Base-by-base conservation (phyloP, 2,113 vertebrate genomes). In the Mustelus asterias region DNA sequence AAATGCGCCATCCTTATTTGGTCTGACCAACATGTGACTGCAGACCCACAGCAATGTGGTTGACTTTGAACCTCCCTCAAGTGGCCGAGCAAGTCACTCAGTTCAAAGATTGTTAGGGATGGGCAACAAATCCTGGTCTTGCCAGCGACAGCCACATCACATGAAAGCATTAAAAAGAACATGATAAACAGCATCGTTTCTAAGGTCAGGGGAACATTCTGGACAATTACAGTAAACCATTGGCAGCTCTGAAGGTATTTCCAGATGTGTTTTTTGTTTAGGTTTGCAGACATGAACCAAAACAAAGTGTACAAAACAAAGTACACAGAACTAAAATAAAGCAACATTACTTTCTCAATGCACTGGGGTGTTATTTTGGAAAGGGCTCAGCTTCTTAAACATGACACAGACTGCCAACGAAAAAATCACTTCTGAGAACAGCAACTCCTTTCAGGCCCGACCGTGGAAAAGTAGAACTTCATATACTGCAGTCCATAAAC, bases 211-310 rank as follows among this genome's bases (percentile, higher is more conserved):
- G 10, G 11, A 72, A 72, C 22, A 54, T 48, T 37, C 69, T 95
- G 94, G 24, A 22, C 29, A 95, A 54, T 72, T 48, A 69, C 44
- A 72, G 63, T 72, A 95, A 72, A 29, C 65, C 2, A 1, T 70
- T 95, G 69, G 94, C 94, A 95, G 67, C 13, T 95, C n/a, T 94
- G n/a, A 37, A 94, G 63, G 20, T 8, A 22, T 72, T 33, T 95
- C 37, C 67, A 95, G 69, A 72, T 72, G 67, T 95, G 44, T 41
- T 72, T 70, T 22, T 24, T 7, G 24, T 24, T 76, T 76, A 29
- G 65, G 60, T 95, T 72, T 72, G 94, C 94, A 95, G 22, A 16
- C 20, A 69, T 72, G 94, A 95, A 48, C 8, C 54, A 69, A 95
- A 22, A 29, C 20, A 48, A 70, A 70, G 7, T 72, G 14, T 65